These are phyloP conservation scores for Bombus turneri DNA, from an alignment of 1,140 invertebrate species.

Conservation along the genomic window DNA sequence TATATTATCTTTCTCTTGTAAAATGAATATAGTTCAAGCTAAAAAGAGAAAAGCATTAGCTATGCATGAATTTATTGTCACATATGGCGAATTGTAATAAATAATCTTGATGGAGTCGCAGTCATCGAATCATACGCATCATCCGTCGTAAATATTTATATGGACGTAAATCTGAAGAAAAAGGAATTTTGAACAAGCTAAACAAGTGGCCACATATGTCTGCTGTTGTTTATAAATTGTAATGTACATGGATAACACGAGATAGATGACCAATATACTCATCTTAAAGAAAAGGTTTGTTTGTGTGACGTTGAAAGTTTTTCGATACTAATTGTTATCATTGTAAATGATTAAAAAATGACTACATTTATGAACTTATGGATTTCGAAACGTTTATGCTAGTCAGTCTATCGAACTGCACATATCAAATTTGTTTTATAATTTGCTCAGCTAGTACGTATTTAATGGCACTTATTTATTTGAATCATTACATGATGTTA, in stretches of 20 bases:
- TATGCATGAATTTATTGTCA: background rate
- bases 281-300: background rate
- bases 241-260: conserved; percentile 12
- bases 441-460: background rate
- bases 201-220: background rate
- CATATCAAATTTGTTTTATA: conserved; percentile 34
- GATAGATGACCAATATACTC: conserved; percentile 5
- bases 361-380: background rate
- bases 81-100: background rate
- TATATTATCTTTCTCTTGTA: background rate
- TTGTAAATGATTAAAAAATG: background rate
- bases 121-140: too few relatives aligned
- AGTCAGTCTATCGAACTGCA: conserved; percentile 4
- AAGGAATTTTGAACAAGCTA: conserved; percentile 5
- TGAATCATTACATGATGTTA: conserved; percentile 24
- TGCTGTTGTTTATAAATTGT: conserved; percentile 31
- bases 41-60: background rate
- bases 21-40: background rate
- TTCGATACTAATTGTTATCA: conserved; percentile 7
- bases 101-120: background rate
- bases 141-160: conserved; percentile 32
- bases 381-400: background rate
- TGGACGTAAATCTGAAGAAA: background rate
- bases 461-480: conserved; percentile 28
- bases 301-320: background rate